Evolutionary conservation across 2,113 vertebrate species (phyloP).

Genomic region (Illadopsis cleaveri): DNA sequence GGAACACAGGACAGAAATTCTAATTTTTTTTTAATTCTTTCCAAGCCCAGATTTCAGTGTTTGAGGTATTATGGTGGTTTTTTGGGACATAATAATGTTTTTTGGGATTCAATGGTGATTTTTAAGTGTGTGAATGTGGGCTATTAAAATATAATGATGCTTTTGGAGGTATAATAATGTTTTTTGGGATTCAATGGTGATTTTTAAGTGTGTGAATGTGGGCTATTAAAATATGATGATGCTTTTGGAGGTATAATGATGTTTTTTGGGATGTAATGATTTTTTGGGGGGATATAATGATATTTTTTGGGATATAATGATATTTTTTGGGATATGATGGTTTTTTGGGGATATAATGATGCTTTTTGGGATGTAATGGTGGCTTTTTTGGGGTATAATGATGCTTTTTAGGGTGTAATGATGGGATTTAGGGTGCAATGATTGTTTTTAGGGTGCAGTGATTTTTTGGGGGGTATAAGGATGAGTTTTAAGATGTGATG

Average conservation of each 20-base stretch:
- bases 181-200: not conserved
- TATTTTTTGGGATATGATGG: not conserved
- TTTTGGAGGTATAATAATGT: no score
- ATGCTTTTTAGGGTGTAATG: not conserved
- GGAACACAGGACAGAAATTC: accelerated
- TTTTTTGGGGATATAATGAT: not conserved
- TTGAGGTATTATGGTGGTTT: not conserved
- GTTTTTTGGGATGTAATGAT: not conserved
- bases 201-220: not conserved
- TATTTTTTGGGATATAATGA: no score
- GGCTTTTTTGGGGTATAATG: not conserved
- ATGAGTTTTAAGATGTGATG: not conserved
- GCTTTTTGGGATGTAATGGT: not conserved
- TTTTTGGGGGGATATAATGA: not conserved
- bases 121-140: not conserved
- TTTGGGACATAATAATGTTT: not conserved
- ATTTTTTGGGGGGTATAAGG: no score
- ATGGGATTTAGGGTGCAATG: not conserved
- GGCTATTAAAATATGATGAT: not conserved
- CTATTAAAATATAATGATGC: not conserved
- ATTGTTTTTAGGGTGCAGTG: not conserved
- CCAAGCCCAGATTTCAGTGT: accelerated
- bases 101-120: not conserved
- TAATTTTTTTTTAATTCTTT: accelerated
- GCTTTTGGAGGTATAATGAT: no score